Evolutionary conservation across 2,797 vertebrate species (phyloP), one percentile per base, ranked within the genome.

Genomic region (Enteromius radiatus): DNA sequence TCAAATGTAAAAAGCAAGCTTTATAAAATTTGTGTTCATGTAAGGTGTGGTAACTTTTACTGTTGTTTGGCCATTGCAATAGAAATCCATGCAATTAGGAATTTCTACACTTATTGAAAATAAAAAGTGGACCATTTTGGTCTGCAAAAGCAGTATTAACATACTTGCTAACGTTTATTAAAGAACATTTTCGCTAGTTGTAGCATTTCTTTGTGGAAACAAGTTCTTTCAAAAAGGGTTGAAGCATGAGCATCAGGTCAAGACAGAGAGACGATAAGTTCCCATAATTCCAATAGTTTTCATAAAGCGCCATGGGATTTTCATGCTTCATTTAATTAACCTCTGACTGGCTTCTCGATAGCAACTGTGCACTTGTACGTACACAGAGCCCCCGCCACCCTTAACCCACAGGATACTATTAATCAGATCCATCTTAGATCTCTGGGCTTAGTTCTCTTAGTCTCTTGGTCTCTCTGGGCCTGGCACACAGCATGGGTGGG

Each of bases 371-470:
- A 84, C 75, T 71, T 76, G 67, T 59, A 64, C 19, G 64, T 68
- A 74, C 78, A 83, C 69, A 83, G 12, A 78, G 76, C 79, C 71
- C 73, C 83, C 69, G 36, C 41, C 47, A 26, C 61, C 86, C 86
- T 71, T 65, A 68, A 84, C 84, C 38, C 74, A 87, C 89, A 80
- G 86, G 87, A 83, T 88, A 76, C 90, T 90, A 87, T 90, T 91
- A 93, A 93, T 92, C 89, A 88, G 85, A 90, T 86, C 83, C 85
- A 85, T 81, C 86, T 81, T 87, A 90, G 92, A 91, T 92, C 90
- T 92, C 89, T 75, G 15, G 85, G 86, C 90, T 91, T 90, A 90
- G 87, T 85, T 79, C 76, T 84, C 90, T 92, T 89, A 89, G 87
- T 85, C 79, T 80, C 86, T 84, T 82, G 33, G 65, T 83, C 69